phyloP scores from a whole-genome alignment of 2,797 vertebrate genomes.

The Gymnodraco acuticeps region DNA sequence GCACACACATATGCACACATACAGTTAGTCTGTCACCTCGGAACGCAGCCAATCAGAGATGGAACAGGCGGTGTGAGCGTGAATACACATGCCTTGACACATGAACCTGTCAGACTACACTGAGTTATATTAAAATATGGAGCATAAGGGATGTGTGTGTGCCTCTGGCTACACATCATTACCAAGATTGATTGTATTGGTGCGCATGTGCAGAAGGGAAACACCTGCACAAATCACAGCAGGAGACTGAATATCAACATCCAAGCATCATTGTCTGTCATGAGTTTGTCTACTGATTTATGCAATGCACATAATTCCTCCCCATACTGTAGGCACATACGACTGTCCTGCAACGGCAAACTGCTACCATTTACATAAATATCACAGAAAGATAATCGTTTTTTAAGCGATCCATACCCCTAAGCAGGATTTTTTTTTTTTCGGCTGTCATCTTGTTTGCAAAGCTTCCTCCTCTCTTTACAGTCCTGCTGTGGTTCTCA shows the following conservation, averaged over 20 bases:
- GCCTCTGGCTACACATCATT: neutral
- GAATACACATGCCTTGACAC: conserved; percentile 26
- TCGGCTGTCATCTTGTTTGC: conserved; percentile 15
- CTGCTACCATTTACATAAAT: neutral
- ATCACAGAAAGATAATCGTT: neutral
- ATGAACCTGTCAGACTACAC: conserved; percentile 15
- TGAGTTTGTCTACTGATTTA: conserved; percentile 24
- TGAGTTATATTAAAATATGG: neutral
- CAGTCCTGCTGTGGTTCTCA: conserved; percentile 25
- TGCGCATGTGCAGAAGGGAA: conserved; percentile 13
- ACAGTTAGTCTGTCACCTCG: conserved; percentile 39
- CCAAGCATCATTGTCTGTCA: conserved; percentile 4
- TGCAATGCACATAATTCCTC: conserved; percentile 34
- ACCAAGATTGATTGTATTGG: neutral
- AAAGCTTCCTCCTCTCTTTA: conserved; percentile 24
- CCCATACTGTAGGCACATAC: conserved; percentile 27
- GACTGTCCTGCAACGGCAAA: neutral
- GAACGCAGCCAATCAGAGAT: conserved; percentile 31
- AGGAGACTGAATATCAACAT: conserved; percentile 8
- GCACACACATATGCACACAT: conserved; percentile 19
- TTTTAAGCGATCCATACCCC: neutral
- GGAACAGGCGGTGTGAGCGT: neutral
- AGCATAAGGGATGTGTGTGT: neutral
- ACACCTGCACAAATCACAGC: conserved; percentile 49
- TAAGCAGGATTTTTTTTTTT: conserved; percentile 16